Evolutionary conservation across 2,888 invertebrate species (phyloP), one percentile per base, ranked within the genome.

Genomic region (Troglohyphantes excavatus): DNA sequence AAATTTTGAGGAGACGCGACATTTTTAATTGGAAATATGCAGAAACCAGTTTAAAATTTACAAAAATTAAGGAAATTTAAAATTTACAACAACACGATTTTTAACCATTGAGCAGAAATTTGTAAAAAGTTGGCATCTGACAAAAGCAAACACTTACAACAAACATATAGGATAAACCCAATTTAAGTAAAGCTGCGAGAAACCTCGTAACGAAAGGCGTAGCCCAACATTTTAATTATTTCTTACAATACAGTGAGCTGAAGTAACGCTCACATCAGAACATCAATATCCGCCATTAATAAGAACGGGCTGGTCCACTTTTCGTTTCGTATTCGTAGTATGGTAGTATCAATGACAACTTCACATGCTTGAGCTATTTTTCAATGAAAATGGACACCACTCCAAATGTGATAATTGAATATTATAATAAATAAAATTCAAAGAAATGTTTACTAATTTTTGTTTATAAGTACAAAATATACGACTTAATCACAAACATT

Each of bases 221-320:
- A 33, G 39, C 43, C 2, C 43, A 78, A 19, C 61, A 70, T 70
- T 82, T 70, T 70, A 19, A n/a, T 13, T n/a, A 59, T 82, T 23
- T 27, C 39, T 70, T 72, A 23, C 78, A 82, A 29, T 61, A 59
- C 17, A 82, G 21, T 39, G 59, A 87, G 70, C 26, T 87, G 72
- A 19, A 68, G 43, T 63, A 87, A 87, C 87, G 87, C 87, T 87
- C 27, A 27, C 23, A 27, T 68, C 79, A 46, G 79, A 72, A 87
- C 87, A 87, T 87, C 87, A 79, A 87, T 87, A 87, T 87, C 87
- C 87, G 87, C 87, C 87, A 87, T 87, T 87, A 87, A 87, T 87
- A 79, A 79, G 87, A 79, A 87, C 87, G 87, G 79, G 78, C 87
- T 72, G 78, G 79, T 87, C 87, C 87, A 87, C 72, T 87, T 87